Evolutionary conservation across 2,797 vertebrate genomes (phyloP), one percentile per base, ranked within the genome.

Genomic region (Zenarchopterus dispar): DNA sequence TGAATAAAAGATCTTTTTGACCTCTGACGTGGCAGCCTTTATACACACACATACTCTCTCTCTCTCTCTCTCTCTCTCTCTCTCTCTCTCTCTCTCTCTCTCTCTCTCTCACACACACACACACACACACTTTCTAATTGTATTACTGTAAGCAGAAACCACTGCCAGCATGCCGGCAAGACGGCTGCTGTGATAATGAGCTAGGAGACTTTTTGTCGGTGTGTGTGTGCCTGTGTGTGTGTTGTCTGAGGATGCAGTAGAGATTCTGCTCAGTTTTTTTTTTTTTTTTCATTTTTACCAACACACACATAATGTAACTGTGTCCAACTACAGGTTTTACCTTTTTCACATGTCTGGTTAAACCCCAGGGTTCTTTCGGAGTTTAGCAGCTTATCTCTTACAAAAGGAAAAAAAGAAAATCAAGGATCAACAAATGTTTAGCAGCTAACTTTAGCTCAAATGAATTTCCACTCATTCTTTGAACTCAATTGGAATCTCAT

Each of bases 131-230:
- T 50, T 53, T 44, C 79, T 89, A 90, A 90, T 88, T 85, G 84
- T 82, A 89, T 92, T 90, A 90, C 89, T 88, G 91, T 91, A 90
- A 89, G 81, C 73, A 86, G 83, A 88, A 88, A 89, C 89, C 89
- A 41, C 82, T 82, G 77, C 58, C 46, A 68, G 80, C 17, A 55
- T 54, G 71, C 87, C 86, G 78, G 73, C 85, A 80, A 65, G 82
- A 81, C 81, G 85, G 78, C 90, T 89, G 76, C 86, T 84, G 84
- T 81, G 87, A 82, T 90, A 89, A 91, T 89, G 83, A 91, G 85
- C 77, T 81, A 68, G 88, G 85, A 91, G 88, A 90, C 88, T 75
- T 74, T 86, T 57, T 78, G 86, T 82, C 81, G 57, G 74, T 44
- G 59, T 49, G 64, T 69, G 51, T 67, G 47, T 18, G 51, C 15